Base-by-base conservation (phyloP, 2,113 vertebrate genomes). In the Melospiza melodia region DNA sequence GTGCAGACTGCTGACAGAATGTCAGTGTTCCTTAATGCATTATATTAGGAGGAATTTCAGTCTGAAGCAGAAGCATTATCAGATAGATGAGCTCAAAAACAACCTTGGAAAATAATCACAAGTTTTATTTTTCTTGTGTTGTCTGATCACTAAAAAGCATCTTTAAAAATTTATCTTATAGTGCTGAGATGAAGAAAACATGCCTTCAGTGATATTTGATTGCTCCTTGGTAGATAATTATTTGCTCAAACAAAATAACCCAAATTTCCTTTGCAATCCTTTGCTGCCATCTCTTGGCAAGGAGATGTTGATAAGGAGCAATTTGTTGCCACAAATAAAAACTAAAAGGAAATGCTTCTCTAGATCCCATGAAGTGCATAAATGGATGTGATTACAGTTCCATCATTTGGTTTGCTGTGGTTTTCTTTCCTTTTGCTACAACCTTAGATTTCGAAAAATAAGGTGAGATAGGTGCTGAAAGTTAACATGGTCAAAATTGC, bases 261-360 rank as follows among this genome's bases (percentile, higher is more conserved):
- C 5, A 0, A 81, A 89, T 74, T 91, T 65, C 54, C 72, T 94
- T 68, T 33, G 39, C 67, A 94, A 93, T 86, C 96, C 87, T 98
- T 91, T 97, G 96, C 97, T 98, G 97, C 98, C 98, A 97, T 95
- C 98, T 98, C 55, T 97, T 91, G 97, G 92, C n/a, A 82, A 58
- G 20, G 24, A 66, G 39, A 23, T 6, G 59, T 6, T 14, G 48
- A 54, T 30, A 67, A 89, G 13, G 18, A 80, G 23, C 4, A 19
- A 37, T 37, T 37, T 67, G 46, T 77, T 85, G 55, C 24, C 39
- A 54, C 6, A 90, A 74, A 67, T 23, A 22, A 46, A 30, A 79
- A 31, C 9, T 35, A 61, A 66, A 81, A 76, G 80, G 23, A 87
- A 92, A 89, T 54, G 17, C 37, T 61, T 48, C 46, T 62, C 75